Evolutionary conservation across 1,140 invertebrate genomes (phyloP), one percentile per base, ranked within the genome.

Genomic region (Drosophila biarmipes): DNA sequence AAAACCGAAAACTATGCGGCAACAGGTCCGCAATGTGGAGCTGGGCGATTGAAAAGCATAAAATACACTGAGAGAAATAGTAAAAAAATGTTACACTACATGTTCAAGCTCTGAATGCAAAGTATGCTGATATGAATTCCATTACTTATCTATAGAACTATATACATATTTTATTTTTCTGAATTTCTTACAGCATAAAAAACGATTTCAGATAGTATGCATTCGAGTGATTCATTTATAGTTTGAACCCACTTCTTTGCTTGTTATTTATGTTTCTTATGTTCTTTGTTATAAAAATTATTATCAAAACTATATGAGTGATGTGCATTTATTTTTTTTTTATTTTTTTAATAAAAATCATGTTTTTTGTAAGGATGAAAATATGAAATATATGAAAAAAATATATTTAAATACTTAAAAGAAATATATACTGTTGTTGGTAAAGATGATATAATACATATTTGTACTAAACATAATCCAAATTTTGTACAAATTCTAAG

Each of bases 1-100:
- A 59, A 57, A 63, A 69, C 56, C 45, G 34, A 42, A 56, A 81
- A 74, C 79, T 82, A 82, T 73, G 79, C 79, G 73, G 73, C 79
- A 82, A 81, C 79, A 81, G 79, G 79, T 81, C 68, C 61, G 43
- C 58, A 79, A 71, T 72, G 45, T 73, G 37, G 56, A 57, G 58
- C 52, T 61, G 55, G 51, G 57, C 57, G 27, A 40, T 67, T 19
- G 45, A 24, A 52, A 43, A 52, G 29, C 46, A 51, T 63, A 58
- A 51, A 63, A 6, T 46, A 38, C 55, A 66, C 24, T 6, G 11
- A 15, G 29, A 51, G 3, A 42, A 67, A 66, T 12, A 10, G 10
- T 29, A 29, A 6, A 6, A 2, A 29, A 1, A 24, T 24, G 5
- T 24, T 24, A 2, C 1, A 24, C 24, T 24, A 2, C 3, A 1